Percentiles rank a stretch among this genome's conserved stretches.
Evolutionary conservation across 2,888 invertebrate species (phyloP).

Genomic region (Oligia fasciuncula): DNA sequence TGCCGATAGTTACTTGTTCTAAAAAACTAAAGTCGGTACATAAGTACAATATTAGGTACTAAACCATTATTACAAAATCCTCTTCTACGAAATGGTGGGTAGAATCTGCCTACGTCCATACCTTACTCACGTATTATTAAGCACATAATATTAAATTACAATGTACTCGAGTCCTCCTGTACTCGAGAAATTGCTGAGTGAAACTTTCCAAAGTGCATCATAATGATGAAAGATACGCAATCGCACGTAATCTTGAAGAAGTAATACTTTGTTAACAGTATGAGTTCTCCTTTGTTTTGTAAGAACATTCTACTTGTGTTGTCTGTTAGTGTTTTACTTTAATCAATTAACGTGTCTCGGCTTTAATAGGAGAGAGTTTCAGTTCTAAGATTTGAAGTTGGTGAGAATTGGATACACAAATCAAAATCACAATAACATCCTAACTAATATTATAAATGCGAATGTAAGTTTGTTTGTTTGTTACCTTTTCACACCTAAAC

Average conservation of each 20-base stretch:
- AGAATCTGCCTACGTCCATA: conserved; percentile 17
- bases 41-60: background rate
- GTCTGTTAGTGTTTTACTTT: conserved; percentile 25
- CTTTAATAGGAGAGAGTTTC: conserved; percentile 7
- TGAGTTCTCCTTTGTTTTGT: conserved; percentile 36
- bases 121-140: background rate
- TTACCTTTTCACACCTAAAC: too few species aligned
- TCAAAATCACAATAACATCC: background rate
- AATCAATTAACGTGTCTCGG: conserved; percentile 18
- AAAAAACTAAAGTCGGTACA: background rate
- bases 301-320: conserved; percentile 22
- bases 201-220: conserved; percentile 35
- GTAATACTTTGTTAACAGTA: conserved; percentile 49
- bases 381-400: conserved; percentile 1
- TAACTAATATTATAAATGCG: too few species aligned
- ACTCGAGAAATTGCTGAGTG: conserved; percentile 22
- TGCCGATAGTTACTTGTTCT: background rate
- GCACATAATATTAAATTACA: conserved; percentile 36
- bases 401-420: background rate
- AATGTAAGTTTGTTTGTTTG: too few species aligned
- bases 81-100: background rate
- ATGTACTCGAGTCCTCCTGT: conserved; percentile 15
- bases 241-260: conserved; percentile 41
- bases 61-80: background rate
- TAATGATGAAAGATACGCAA: conserved; percentile 51